Evolutionary conservation across 2,113 vertebrate genomes (phyloP), one percentile per base, ranked within the genome.

Genomic region (Oncorhynchus clarkii): DNA sequence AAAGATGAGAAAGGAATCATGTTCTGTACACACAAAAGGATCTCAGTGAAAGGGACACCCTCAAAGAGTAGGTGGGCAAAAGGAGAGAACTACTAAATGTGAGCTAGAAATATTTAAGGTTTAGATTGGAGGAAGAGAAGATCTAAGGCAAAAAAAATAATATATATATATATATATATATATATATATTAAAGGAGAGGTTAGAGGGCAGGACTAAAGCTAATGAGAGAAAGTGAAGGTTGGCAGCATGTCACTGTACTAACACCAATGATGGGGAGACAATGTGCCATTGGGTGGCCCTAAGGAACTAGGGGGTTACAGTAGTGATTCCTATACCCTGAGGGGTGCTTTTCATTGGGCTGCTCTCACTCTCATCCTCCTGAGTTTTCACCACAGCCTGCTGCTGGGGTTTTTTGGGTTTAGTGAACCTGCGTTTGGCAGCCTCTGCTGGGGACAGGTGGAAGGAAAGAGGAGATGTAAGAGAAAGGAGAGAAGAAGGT

Each of bases 351-450:
- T 85, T 79, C 78, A 2, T 72, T 0, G 76, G 70, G 67, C 72
- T 83, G 85, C 74, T 86, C 81, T 84, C 85, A 81, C 88, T 84
- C 78, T 79, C 78, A 3, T 34, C 66, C 72, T 79, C 71, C 79
- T 3, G 24, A 29, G 12, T 26, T 5, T 67, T 22, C 6, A 39
- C 67, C 54, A 12, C 31, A 39, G 51, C 73, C 76, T 82, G 84
- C 39, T 45, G 39, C 85, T 91, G 88, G 77, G 87, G 70, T 77
- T 89, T 93, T 75, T 81, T 88, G 81, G 76, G 13, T 91, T 95
- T 95, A 78, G 93, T 76, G 90, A 94, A 96, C 80, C 88, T 92
- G 78, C 72, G 79, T 82, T 80, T 90, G 75, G 84, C 79, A 82
- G 70, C n/a, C 80, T 80, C 72, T 85, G 78, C 60, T 75, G 8